These are phyloP conservation scores for Creontiades dilutus DNA, from an alignment of 2,888 invertebrate species.

Conservation along the genomic window DNA sequence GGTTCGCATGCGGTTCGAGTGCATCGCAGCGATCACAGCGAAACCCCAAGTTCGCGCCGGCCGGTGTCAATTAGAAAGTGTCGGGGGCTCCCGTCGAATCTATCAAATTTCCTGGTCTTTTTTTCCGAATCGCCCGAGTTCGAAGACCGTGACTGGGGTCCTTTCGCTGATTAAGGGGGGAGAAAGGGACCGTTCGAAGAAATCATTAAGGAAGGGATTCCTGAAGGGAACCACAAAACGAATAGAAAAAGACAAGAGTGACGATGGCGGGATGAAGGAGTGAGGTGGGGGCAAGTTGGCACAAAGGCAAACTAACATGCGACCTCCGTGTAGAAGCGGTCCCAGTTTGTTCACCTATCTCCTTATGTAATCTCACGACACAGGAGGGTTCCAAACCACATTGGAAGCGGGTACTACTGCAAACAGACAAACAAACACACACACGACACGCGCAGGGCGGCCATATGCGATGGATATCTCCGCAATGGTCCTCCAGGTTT, in stretches of 20 bases:
- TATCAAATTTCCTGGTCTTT: conserved; percentile 27
- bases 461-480: conserved; percentile 67
- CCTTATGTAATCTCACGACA: conserved; percentile 65
- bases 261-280: background rate
- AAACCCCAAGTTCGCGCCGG: background rate
- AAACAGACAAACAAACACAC: conserved; percentile 67
- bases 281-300: conserved; percentile 11
- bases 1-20: background rate
- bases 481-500: conserved; percentile 54
- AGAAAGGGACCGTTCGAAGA: conserved; percentile 31
- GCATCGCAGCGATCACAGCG: too few species aligned
- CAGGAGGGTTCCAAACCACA: conserved; percentile 50
- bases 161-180: conserved; percentile 30
- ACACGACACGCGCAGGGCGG: conserved; percentile 67
- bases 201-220: conserved; percentile 54
- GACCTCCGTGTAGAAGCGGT: conserved; percentile 69
- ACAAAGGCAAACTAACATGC: conserved; percentile 57
- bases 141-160: conserved; percentile 7
- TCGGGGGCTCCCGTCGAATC: background rate
- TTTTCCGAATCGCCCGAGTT: background rate
- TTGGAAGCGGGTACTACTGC: conserved; percentile 48
- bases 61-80: conserved; percentile 27
- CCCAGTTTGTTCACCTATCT: conserved; percentile 66
- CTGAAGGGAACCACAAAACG: conserved; percentile 21
- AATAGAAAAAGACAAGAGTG: background rate